phyloP scores from a whole-genome alignment of 2,113 vertebrate species.

The Hypomesus transpacificus region DNA sequence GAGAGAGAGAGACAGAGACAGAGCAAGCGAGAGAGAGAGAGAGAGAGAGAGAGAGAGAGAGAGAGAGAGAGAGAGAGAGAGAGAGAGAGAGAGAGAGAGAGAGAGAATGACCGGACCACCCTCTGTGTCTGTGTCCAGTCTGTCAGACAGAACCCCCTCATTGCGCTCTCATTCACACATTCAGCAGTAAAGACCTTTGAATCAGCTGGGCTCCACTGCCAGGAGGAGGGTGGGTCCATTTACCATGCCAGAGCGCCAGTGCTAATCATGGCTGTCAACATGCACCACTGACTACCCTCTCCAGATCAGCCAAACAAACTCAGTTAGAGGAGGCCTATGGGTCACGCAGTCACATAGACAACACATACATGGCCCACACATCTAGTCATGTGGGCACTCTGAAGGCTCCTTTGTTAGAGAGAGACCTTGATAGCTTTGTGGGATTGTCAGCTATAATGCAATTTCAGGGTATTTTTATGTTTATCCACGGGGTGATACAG shows the following conservation, averaged over 20 bases:
- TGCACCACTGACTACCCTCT: too few species aligned
- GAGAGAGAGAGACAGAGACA: not conserved
- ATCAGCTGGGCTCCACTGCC: not conserved
- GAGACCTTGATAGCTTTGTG: too few species aligned
- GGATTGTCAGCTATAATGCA: too few species aligned
- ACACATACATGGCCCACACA: too few species aligned
- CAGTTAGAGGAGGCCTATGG: too few species aligned
- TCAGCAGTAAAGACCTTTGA: not conserved
- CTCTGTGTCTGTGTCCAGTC: slow-evolving; percentile 28
- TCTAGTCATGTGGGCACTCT: too few species aligned
- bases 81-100: not conserved
- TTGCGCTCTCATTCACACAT: not conserved
- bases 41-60: not conserved
- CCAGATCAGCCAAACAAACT: too few species aligned
- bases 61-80: slow-evolving; percentile 1
- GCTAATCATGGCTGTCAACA: not conserved
- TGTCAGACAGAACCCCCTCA: not conserved
- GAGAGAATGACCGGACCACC: slow-evolving; percentile 45
- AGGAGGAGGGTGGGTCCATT: not conserved
- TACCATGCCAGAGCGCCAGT: not conserved
- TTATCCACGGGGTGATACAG: too few species aligned
- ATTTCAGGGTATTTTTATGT: too few species aligned
- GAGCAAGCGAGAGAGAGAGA: not conserved
- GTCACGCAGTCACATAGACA: too few species aligned
- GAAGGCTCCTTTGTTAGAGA: too few species aligned